Evolutionary conservation across 92 coral and sea anemone species (phyloP).

Genomic region (Paragorgia papillata): DNA sequence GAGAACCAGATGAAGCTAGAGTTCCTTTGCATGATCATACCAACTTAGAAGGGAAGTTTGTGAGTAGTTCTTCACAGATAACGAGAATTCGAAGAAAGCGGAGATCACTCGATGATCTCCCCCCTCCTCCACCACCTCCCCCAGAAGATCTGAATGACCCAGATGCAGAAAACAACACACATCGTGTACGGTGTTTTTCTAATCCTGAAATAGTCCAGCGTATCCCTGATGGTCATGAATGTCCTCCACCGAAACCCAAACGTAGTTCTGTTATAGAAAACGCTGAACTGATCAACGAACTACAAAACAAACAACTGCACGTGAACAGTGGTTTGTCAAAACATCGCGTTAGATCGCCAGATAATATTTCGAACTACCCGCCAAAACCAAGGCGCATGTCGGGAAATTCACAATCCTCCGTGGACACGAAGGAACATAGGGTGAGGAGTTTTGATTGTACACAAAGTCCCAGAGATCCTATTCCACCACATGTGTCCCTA

Average conservation of each 20-base stretch:
- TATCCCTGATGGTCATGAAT: not conserved
- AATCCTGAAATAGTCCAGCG: not conserved
- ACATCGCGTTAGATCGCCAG: not conserved
- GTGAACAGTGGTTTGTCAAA: not conserved
- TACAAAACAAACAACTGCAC: not conserved
- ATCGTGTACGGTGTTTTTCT: slow-evolving; percentile 13
- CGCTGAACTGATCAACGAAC: slow-evolving; percentile 3
- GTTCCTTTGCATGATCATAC: not conserved
- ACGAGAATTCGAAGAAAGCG: slow-evolving; percentile 45
- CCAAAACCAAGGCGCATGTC: not conserved
- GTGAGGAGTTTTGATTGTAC: not conserved
- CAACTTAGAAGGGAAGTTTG: not conserved
- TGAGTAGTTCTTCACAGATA: slow-evolving; percentile 30
- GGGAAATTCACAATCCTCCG: not conserved
- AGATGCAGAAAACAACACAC: not conserved
- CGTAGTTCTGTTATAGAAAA: slow-evolving; percentile 9
- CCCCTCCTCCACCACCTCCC: slow-evolving; percentile 85
- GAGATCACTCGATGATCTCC: slow-evolving; percentile 38
- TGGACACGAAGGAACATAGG: not conserved
- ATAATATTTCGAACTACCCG: not conserved
- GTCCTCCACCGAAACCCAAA: slow-evolving; percentile 20
- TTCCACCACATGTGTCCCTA: slow-evolving; percentile 8
- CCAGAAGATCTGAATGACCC: slow-evolving; percentile 43
- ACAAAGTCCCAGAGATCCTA: no score
- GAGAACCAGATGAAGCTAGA: slow-evolving; percentile 33